Evolutionary conservation across 2,113 vertebrate species (phyloP).

Genomic region (Amblyornis subalaris): DNA sequence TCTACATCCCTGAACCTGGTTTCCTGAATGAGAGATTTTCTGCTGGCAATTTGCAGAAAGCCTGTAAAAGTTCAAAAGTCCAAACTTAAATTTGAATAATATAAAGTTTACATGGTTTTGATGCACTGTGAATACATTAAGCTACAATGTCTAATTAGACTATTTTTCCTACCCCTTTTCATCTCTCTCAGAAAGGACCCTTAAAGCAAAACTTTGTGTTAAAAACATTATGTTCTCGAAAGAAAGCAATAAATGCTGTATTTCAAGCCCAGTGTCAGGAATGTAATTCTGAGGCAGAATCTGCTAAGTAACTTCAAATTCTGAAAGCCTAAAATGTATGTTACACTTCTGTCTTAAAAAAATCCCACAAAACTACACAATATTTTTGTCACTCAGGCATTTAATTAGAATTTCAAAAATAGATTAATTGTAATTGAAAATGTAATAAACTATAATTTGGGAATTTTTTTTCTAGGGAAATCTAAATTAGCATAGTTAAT

Average conservation of each 20-base stretch:
- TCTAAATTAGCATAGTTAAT: constrained; percentile 72
- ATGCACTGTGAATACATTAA: neutral
- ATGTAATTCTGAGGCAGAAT: neutral
- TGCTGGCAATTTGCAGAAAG: neutral
- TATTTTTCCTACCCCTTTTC: neutral
- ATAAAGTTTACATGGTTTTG: neutral
- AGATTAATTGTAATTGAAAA: constrained; percentile 73
- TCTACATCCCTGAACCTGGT: neutral
- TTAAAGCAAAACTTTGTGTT: neutral
- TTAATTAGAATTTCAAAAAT: constrained; percentile 75
- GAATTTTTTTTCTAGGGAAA: constrained; percentile 42
- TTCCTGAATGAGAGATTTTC: neutral
- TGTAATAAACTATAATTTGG: constrained; percentile 63
- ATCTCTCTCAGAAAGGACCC: neutral
- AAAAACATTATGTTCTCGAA: neutral
- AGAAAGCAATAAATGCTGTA: neutral
- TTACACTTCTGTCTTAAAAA: neutral
- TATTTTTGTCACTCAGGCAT: constrained; percentile 51
- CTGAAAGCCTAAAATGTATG: neutral
- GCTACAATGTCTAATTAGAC: neutral
- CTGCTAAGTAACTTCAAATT: neutral
- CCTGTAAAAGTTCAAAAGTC: neutral
- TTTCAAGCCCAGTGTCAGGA: neutral
- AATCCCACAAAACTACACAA: neutral
- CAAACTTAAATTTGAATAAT: neutral